Conservation (phyloP, 2,113 vertebrate genomes). For the Pogonocichla stellata region DNA sequence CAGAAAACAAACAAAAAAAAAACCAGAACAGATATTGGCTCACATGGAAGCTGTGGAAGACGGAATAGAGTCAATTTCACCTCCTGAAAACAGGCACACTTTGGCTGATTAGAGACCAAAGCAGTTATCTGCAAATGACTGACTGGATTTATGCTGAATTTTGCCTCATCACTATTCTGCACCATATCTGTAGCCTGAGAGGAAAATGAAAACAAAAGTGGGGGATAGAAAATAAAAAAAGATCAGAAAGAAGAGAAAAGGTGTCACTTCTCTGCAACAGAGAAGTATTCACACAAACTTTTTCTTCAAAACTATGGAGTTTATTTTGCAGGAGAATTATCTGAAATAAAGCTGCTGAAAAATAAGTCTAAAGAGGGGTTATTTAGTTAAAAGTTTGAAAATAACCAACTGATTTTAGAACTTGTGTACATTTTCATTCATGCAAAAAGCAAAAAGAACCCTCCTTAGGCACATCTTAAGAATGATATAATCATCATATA, state of each 20-base stretch:
- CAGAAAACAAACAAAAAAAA: fast-evolving
- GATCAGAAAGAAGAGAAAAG: background rate
- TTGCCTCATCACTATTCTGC: background rate
- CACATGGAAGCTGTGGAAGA: background rate
- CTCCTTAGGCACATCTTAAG: background rate
- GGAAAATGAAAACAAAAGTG: background rate
- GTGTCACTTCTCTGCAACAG: background rate
- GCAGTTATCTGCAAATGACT: background rate
- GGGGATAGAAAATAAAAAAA: background rate
- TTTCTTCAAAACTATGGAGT: background rate
- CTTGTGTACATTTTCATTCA: background rate
- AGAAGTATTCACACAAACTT: background rate
- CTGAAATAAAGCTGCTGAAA: background rate
- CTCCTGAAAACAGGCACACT: background rate
- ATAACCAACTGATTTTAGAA: background rate
- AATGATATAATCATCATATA: background rate
- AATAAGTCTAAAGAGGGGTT: background rate
- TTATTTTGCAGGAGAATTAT: background rate
- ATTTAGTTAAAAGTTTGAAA: background rate
- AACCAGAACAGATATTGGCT: background rate
- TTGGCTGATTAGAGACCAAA: slow-evolving; percentile 1
- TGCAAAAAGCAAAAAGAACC: background rate
- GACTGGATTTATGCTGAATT: background rate
- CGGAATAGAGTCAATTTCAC: background rate
- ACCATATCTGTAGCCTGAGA: background rate